Base-by-base conservation (phyloP, 2,797 vertebrate genomes). In the Hozukius guyotensis region DNA sequence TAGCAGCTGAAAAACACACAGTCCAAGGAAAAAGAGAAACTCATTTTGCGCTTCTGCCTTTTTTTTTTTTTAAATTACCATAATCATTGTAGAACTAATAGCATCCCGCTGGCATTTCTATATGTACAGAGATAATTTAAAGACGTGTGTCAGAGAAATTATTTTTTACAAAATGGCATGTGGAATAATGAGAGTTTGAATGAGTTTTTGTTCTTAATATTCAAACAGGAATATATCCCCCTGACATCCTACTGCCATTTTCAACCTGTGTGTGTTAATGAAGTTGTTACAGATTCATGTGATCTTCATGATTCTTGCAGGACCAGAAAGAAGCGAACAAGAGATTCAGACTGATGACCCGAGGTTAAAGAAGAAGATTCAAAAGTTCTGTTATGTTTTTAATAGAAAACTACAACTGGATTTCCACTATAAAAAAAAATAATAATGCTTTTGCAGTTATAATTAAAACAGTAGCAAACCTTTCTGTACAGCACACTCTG, bases 281-380 rank as follows among this genome's bases (percentile, higher is more conserved):
- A 49, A 9, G 27, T 1, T 70, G 18, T 49, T 18, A 18, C 34
- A 34, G 6, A 60, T 42, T 77, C 5, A 16, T 72, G 9, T 63
- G 3, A 1, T 56, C 12, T 75, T 57, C 4, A 2, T 32, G 34
- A 59, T 82, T 75, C 34, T 31, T 20, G 12, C 74, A 78, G 73
- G 57, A 86, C 22, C 63, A 77, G 32, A 64, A 70, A 82, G 86
- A 72, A 70, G 75, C 76, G 3, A 77, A 56, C 10, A 12, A 73
- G 34, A 70, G 2, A 42, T 11, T 29, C 31, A 53, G 72, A 78
- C 67, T 31, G 57, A 34, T 52, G 61, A 65, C 20, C 52, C 61
- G 10, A 3, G 29, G 36, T 60, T 31, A 0, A 49, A 75, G 64
- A 81, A 29, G 57, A 88, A 14, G 24, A 86, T 74, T 49, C 56